phyloP scores from a whole-genome alignment of 2,888 invertebrate genomes.

The Achlya flavicornis region DNA sequence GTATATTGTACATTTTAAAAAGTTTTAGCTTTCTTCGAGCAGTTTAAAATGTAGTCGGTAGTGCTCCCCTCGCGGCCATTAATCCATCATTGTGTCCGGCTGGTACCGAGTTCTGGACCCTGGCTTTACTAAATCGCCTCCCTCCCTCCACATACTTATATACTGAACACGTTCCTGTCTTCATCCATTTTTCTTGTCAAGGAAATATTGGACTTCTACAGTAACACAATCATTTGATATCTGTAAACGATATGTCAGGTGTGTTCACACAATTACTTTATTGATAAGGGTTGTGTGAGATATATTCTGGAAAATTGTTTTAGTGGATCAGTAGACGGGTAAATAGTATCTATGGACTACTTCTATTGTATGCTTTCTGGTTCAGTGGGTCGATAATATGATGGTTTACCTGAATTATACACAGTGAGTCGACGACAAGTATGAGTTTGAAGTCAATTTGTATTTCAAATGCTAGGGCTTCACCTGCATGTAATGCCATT shows the following conservation, averaged over 20 bases:
- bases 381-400: constrained; percentile 1
- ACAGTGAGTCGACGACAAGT: background rate
- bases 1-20: constrained; percentile 43
- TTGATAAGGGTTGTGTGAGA: constrained; percentile 12
- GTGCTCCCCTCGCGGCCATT: constrained; percentile 48
- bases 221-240: constrained; percentile 27
- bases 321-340: background rate
- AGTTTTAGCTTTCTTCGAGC: constrained; percentile 48
- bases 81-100: constrained; percentile 68
- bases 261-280: constrained; percentile 18
- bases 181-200: constrained; percentile 40
- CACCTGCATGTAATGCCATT: too few relatives aligned
- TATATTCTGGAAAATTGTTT: constrained; percentile 7
- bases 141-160: constrained; percentile 21
- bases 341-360: too few relatives aligned
- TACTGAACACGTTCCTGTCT: constrained; percentile 28
- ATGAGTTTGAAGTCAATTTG: background rate
- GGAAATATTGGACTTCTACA: constrained; percentile 28
- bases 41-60: constrained; percentile 54
- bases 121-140: constrained; percentile 28
- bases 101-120: constrained; percentile 25
- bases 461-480: too few relatives aligned
- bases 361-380: background rate
- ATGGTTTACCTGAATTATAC: background rate
- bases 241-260: constrained; percentile 21